Base-by-base conservation (phyloP, 2,888 invertebrate species). In the Cheilosia vernalis region DNA sequence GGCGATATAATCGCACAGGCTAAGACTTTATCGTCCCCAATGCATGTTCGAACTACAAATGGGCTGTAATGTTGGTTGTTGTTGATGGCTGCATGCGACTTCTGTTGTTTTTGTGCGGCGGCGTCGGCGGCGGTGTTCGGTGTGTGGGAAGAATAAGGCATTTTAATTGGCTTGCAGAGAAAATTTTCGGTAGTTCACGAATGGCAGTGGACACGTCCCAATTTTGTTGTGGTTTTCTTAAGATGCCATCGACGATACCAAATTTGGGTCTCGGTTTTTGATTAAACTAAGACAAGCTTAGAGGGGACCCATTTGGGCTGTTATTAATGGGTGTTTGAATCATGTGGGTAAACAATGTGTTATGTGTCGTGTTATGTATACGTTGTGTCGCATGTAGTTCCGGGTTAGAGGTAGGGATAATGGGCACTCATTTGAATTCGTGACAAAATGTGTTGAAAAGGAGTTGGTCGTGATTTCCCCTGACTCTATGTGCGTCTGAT, bases 41-140 rank as follows among this genome's bases (percentile, higher is more conserved):
- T 81, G 81, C 85, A 85, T 85, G 85, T 67, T 72, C 72, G 67
- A 77, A 80, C 80, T 85, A 72, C 80, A 85, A 85, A 85, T 85
- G 81, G 85, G 27, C 44, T 72, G 63, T 80, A 85, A 76, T 85
- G 61, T 70, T 24, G 37, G 30, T 63, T 63, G 51, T 72, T 21
- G 61, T 73, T 70, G 63, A 66, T 67, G 67, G 69, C 81, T 83
- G 37, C 33, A 51, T 53, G 55, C 44, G 47, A 30, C 13, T 66
- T 15, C 3, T 74, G 49, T 15, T 64, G 27, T n/a, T 17, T 21
- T 51, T 37, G 17, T 42, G 9, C 24, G 15, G 4, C 37, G 13
- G 10, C 24, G 15, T 1, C 37, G 13, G 10, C 13, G 2, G 30
- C 37, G 13, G 37, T 37, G 42, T 42, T 40, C 19, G 47, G 33